Evolutionary conservation across 2,797 vertebrate species (phyloP), one percentile per base, ranked within the genome.

Genomic region (Rhyacichthys aspro): DNA sequence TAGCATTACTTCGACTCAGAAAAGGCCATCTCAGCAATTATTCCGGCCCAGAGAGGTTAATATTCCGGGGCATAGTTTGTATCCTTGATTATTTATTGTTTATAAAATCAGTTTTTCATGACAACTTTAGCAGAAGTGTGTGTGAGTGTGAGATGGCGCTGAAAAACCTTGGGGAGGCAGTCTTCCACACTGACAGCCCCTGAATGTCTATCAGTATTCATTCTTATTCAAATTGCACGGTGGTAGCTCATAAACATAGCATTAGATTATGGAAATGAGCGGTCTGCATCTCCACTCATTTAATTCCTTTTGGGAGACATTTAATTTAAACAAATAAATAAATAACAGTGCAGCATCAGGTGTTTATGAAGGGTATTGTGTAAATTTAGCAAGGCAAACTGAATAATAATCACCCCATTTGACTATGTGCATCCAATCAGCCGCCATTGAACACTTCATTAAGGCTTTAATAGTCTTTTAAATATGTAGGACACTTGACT

Each of bases 321-420:
- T 90, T 92, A 89, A 92, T 92, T 90, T 90, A 85, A 90, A 87
- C 80, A 90, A 90, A 90, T 91, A 91, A 88, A 91, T 89, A 90
- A 90, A 89, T 88, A 85, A 81, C 48, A 8, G 7, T 11, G 72
- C 81, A 45, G 77, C 83, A 86, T 86, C 87, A 90, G 90, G 88
- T 89, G 84, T 86, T 86, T 72, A 50, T 79, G 80, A 75, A 85
- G 86, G 84, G 78, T 77, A 86, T 82, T 89, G 88, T 90, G 85
- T 87, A 82, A 88, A 88, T 86, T 65, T 82, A 82, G 79, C 76
- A 61, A 37, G 81, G 77, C 82, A 88, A 82, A 85, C 78, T 79
- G 83, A 86, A 90, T 88, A 82, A 88, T 86, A 87, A 90, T 89
- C 75, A 74, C 70, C 74, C 68, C 65, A 76, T 88, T 84, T 81